These are phyloP conservation scores for Picus viridis DNA, from an alignment of 2,797 vertebrate species.

Conservation along the genomic window DNA sequence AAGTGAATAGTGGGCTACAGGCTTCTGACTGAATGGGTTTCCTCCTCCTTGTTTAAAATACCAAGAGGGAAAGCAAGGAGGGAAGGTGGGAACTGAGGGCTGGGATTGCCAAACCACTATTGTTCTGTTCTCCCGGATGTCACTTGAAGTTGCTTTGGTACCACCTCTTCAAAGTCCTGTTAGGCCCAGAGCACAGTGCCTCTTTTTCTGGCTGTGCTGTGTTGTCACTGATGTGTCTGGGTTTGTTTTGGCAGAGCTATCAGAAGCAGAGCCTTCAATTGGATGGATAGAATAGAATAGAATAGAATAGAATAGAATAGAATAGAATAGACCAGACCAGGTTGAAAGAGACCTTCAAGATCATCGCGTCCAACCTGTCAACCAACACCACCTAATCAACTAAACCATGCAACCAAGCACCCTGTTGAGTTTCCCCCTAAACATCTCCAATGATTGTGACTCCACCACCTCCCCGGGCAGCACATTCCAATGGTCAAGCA, in stretches of 20 bases:
- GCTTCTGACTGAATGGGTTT: neutral
- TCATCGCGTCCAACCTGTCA: too few relatives aligned
- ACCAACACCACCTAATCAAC: too few relatives aligned
- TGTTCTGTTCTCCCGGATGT: neutral
- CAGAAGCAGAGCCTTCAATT: neutral
- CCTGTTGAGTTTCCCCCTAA: too few relatives aligned
- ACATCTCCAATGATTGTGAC: too few relatives aligned
- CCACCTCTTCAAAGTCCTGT: neutral
- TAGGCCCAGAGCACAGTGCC: neutral
- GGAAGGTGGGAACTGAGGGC: neutral
- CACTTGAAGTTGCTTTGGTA: neutral
- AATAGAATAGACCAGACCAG: too few relatives aligned
- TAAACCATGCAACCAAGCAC: too few relatives aligned
- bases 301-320: too few relatives aligned
- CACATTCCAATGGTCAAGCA: too few relatives aligned
- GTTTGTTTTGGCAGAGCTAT: neutral
- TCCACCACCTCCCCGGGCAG: too few relatives aligned
- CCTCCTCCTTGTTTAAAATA: neutral
- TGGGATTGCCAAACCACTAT: neutral
- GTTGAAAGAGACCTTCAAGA: too few relatives aligned
- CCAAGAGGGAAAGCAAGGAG: neutral
- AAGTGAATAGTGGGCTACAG: neutral
- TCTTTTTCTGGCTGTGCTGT: neutral
- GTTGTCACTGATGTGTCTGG: neutral
- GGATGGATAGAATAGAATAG: neutral